Conservation (phyloP, 2,113 vertebrate genomes). For the Indri indri region DNA sequence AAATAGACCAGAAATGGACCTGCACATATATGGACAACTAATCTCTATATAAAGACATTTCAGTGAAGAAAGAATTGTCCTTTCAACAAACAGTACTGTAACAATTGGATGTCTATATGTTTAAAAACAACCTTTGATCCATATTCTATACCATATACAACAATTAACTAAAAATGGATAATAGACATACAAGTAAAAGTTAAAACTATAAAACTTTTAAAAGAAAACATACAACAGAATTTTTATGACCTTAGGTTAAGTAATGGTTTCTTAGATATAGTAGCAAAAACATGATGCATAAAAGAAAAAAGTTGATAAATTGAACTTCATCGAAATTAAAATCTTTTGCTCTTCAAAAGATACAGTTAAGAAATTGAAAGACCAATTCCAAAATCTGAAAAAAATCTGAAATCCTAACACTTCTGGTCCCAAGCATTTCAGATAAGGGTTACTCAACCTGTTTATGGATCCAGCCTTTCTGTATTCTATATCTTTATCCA, state of each 20-base stretch:
- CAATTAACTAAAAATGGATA: not conserved
- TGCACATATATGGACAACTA: not conserved
- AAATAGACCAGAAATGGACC: not conserved
- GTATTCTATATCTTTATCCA: not conserved
- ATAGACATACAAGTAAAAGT: not conserved
- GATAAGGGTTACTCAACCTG: not conserved
- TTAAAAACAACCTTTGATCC: not conserved
- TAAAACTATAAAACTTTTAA: not conserved
- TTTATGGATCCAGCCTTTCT: not conserved
- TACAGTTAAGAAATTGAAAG: not conserved
- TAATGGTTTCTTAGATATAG: not conserved
- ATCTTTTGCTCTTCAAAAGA: not conserved
- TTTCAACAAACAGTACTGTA: not conserved
- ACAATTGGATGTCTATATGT: not conserved
- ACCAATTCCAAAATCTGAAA: not conserved
- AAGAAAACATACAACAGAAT: not conserved
- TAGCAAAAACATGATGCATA: not conserved
- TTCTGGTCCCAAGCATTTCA: not conserved
- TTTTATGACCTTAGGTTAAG: not conserved
- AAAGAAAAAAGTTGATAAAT: not conserved
- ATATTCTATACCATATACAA: not conserved
- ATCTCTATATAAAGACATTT: not conserved
- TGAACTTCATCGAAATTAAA: not conserved
- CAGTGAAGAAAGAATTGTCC: not conserved
- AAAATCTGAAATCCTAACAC: not conserved